Conservation (phyloP, 53 echinoderm and acorn worm genomes). For the Arbacia lixula region DNA sequence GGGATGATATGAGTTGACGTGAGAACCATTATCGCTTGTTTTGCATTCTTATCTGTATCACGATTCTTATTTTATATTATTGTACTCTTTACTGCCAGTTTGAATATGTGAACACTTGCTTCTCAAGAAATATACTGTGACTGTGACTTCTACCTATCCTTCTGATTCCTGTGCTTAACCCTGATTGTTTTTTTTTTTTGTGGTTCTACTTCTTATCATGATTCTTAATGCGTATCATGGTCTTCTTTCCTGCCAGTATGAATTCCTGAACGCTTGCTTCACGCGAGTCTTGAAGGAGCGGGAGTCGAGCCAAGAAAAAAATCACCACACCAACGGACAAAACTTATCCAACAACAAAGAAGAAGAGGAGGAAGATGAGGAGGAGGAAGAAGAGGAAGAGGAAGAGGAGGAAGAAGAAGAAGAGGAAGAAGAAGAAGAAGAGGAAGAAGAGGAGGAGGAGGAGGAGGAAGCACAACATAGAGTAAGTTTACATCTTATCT, state of each 20-base stretch:
- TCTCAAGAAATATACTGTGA: too few relatives aligned
- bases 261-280: conserved; percentile 89
- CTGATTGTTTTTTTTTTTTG: neutral
- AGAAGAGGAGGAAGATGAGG: conserved; percentile 74
- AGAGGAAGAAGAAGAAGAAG: conserved; percentile 68
- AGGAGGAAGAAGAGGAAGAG: conserved; percentile 67
- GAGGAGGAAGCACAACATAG: conserved; percentile 10
- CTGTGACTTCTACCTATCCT: too few relatives aligned
- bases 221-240: too few relatives aligned
- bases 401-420: conserved; percentile 74
- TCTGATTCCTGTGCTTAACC: too few relatives aligned
- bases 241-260: conserved; percentile 62
- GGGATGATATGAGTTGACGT: too few relatives aligned
- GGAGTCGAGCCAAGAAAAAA: conserved; percentile 63
- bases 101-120: too few relatives aligned
- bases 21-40: too few relatives aligned
- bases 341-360: conserved; percentile 14
- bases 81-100: too few relatives aligned
- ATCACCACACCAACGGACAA: conserved; percentile 63
- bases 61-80: too few relatives aligned
- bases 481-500: conserved; percentile 11
- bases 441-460: conserved; percentile 59
- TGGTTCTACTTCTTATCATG: neutral
- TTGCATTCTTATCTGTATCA: too few relatives aligned
- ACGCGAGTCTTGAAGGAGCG: conserved; percentile 79